A percentile compares a stretch with the other conserved stretches of the same genome.
Conservation (phyloP, 2,113 vertebrate genomes). For the Spermophilus dauricus region DNA sequence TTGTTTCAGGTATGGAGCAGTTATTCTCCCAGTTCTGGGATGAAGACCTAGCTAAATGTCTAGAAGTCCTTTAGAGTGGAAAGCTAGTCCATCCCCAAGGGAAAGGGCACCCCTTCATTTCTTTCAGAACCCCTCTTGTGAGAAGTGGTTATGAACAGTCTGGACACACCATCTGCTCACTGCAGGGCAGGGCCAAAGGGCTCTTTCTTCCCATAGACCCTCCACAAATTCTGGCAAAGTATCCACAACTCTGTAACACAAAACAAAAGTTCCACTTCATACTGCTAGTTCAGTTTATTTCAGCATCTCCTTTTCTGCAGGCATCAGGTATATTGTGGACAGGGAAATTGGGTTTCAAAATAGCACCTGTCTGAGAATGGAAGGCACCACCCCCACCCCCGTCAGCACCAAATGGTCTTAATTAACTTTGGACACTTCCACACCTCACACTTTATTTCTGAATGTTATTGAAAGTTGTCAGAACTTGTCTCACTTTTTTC, state of each 20-base stretch:
- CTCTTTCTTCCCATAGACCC: background rate
- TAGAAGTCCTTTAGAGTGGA: background rate
- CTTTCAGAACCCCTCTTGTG: background rate
- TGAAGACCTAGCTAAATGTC: background rate
- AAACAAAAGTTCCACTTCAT: background rate
- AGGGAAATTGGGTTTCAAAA: conserved; percentile 66
- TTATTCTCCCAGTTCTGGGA: background rate
- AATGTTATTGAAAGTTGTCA: conserved; percentile 79
- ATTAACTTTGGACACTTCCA: conserved; percentile 68
- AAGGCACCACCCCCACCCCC: conserved; percentile 28
- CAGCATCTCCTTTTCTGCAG: conserved; percentile 57
- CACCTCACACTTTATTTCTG: conserved; percentile 78
- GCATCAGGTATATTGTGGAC: conserved; percentile 42
- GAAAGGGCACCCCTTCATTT: background rate
- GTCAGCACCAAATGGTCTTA: background rate
- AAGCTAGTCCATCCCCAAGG: background rate
- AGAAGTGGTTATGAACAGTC: background rate
- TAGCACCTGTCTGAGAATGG: conserved; percentile 59
- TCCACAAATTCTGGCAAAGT: background rate
- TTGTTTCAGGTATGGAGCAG: background rate
- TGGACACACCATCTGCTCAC: background rate
- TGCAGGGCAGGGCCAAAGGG: background rate
- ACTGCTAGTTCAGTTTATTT: conserved; percentile 34
- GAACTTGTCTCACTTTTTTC: conserved; percentile 83
- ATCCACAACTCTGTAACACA: background rate